These are phyloP conservation scores for Patiria miniata DNA, from an alignment of 35 echinoderm and acorn worm species.

Conservation along the genomic window DNA sequence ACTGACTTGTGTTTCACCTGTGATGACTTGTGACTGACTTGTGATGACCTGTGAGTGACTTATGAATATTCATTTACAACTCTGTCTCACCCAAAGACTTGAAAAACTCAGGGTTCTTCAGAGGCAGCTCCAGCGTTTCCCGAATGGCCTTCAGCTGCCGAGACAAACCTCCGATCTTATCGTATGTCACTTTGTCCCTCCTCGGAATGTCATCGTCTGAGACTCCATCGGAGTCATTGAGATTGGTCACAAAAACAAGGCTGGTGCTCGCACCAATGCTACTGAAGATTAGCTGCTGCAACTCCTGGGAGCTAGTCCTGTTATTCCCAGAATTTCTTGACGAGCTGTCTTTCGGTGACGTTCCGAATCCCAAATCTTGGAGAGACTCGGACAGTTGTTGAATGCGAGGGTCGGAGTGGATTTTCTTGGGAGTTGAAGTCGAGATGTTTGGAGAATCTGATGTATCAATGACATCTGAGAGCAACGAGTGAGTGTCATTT, in stretches of 20 bases:
- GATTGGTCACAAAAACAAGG: not conserved
- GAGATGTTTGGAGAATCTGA: not conserved
- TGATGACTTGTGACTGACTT: no score
- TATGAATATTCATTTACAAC: no score
- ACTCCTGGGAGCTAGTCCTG: not conserved
- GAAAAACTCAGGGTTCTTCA: slow-evolving; percentile 83
- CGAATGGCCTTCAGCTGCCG: slow-evolving; percentile 78
- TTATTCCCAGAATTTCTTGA: not conserved
- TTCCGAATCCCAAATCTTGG: not conserved
- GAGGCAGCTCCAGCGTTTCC: slow-evolving; percentile 75
- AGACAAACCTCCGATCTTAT: slow-evolving; percentile 82
- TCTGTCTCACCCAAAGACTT: slow-evolving; percentile 68
- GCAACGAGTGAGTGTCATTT: not conserved
- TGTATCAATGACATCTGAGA: not conserved
- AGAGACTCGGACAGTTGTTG: not conserved
- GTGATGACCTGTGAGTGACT: no score
- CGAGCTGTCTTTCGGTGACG: not conserved
- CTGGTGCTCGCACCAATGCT: not conserved
- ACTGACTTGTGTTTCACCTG: no score
- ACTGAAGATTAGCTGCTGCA: slow-evolving; percentile 1
- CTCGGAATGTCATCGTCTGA: not conserved
- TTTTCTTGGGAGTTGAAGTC: slow-evolving; percentile 46
- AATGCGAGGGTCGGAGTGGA: not conserved
- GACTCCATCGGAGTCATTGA: not conserved
- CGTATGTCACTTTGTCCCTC: slow-evolving; percentile 49